Base-by-base conservation (phyloP, 2,113 vertebrate species). In the Sclerurus mexicanus region DNA sequence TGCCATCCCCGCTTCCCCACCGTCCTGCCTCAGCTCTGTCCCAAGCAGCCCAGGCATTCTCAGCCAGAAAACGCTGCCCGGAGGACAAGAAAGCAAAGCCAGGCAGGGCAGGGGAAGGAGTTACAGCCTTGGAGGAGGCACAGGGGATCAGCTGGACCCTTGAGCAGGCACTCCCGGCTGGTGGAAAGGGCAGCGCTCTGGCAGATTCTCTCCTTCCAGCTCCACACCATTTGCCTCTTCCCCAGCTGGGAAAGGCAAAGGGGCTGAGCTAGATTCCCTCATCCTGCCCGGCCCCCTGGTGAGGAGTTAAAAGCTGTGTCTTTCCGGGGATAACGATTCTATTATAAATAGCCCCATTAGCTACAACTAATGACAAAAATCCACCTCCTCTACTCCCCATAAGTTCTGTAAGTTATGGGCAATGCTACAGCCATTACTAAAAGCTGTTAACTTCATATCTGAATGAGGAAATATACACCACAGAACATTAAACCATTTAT, bases 381-480 rank as follows among this genome's bases (percentile, higher is more conserved):
- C 93, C 96, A 96, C 93, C 97, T 97, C 95, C 95, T 93, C 94
- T 96, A 97, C 93, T 97, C 94, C 96, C 96, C 96, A 97, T 97
- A 97, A 97, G 96, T 97, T 93, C 92, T 97, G 97, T 96, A 97
- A 97, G 95, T 97, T 97, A 97, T 85, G 96, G 97, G 96, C 94
- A 90, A 95, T 93, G 96, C 95, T 97, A 97, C 97, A 96, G 97
- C 97, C 95, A 90, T 97, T 97, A 98, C 96, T 97, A 78, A 97
- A 96, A 98, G 98, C 97, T 98, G 97, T 95, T 97, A 96, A 97
- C 97, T 98, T 98, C 98, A 98, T 94, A 97, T 98, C 97, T 97
- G 98, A 98, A 98, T 98, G 98, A 98, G 98, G 98, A 99, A 99
- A 99, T 98, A 98, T 98, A 99, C 98, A 99, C 98, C 99, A 98